Evolutionary conservation across 2,888 invertebrate species (phyloP), one percentile per base, ranked within the genome.

Genomic region (Tenthredo livida): DNA sequence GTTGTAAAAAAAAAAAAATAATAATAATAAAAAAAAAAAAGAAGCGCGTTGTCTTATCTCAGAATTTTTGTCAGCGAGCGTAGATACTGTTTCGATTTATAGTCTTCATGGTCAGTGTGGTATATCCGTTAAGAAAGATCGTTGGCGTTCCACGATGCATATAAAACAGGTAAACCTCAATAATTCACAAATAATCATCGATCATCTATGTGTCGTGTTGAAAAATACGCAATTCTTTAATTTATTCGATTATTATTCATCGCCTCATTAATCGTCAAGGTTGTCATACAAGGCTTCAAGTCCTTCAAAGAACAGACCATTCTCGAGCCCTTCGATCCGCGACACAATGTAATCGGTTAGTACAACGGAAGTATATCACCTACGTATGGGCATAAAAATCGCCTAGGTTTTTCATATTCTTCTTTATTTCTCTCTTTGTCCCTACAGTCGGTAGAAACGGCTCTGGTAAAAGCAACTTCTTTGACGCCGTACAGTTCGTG

Each of bases 381-480:
- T 17, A 70, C 6, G 17, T 12, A 2, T 67, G 1, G 6, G 37
- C 7, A 0, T 37, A 17, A 70, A 70, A 37, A 37, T 37, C 5
- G 17, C 17, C n/a, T 17, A 37, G 54, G 7, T 54, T 2, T 67
- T 12, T 33, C 29, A 29, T 67, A 5, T 17, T 33, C 4, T 33
- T 33, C 6, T 33, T 15, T 67, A 33, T 33, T 33, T 67, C 0
- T 67, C 1, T 33, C 17, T 15, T 17, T 33, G 6, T 15, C 5
- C 17, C 12, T 7, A 17, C n/a, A 96, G 99, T 99, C 85, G 99
- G 99, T 17, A 96, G 99, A 92, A 99, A 99, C 95, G 99, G 99
- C 84, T 99, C 99, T 37, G 99, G 99, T 65, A 99, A 99, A 94
- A 99, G 99, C 95, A 99, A 99, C 94, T 99, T 99, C 94, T 99